phyloP scores from a whole-genome alignment of 2,888 invertebrate genomes.

The Callinectes sapidus region DNA sequence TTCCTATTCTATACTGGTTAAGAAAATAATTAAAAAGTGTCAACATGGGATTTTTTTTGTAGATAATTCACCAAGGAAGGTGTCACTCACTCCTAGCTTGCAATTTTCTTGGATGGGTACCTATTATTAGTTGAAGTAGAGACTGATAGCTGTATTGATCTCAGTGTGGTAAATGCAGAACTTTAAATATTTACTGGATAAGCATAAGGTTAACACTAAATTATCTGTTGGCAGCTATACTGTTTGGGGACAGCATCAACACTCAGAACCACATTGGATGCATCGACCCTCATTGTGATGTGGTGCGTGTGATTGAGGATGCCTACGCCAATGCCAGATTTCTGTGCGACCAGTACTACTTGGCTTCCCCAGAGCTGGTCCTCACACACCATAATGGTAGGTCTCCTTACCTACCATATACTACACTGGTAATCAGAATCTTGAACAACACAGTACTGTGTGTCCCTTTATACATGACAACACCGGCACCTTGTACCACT shows the following conservation, averaged over 20 bases:
- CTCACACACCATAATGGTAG: conserved; percentile 87
- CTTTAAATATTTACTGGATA: neutral
- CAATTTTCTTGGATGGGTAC: too few relatives aligned
- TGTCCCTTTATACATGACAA: neutral
- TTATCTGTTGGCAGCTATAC: conserved; percentile 65
- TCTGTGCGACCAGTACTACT: conserved; percentile 98
- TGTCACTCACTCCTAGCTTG: too few relatives aligned
- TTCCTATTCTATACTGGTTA: too few relatives aligned
- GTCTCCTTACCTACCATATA: conserved; percentile 72
- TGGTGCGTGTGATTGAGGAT: conserved; percentile 91
- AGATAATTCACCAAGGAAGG: too few relatives aligned
- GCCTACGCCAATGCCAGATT: conserved; percentile 98
- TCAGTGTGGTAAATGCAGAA: neutral
- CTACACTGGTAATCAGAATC: neutral
- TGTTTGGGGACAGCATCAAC: conserved; percentile 67
- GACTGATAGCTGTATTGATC: too few relatives aligned
- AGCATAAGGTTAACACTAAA: neutral
- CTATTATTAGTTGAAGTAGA: too few relatives aligned
- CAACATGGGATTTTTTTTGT: too few relatives aligned
- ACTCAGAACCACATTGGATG: conserved; percentile 88
- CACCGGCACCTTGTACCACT: neutral
- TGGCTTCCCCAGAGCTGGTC: conserved; percentile 91
- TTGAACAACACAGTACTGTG: neutral
- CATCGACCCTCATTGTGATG: conserved; percentile 96
- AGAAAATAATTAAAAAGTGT: too few relatives aligned